phyloP scores from a whole-genome alignment of 2,888 invertebrate species.

The Rotaria macrura region DNA sequence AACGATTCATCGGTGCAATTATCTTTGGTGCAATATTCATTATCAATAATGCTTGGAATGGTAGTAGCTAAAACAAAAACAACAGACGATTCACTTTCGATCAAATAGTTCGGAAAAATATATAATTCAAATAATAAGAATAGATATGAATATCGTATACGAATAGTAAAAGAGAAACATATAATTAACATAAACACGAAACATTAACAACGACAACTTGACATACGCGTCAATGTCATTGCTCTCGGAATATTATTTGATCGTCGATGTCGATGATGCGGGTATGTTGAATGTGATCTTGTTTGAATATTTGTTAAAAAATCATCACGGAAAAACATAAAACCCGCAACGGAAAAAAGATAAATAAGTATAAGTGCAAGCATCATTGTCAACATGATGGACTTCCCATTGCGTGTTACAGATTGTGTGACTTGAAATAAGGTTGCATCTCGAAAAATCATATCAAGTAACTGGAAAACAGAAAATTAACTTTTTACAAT shows the following conservation, averaged over 20 bases:
- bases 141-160: too few relatives aligned
- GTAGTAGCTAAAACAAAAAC: background rate
- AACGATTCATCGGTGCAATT: background rate
- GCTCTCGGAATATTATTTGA: background rate
- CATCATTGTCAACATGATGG: constrained; percentile 90
- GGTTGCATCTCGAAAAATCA: constrained; percentile 96
- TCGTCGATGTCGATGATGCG: background rate
- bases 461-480: constrained; percentile 89
- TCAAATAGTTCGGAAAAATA: too few relatives aligned
- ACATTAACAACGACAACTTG: background rate
- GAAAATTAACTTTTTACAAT: constrained; percentile 70
- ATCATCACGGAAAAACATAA: constrained; percentile 94
- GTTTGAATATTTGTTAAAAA: constrained; percentile 72
- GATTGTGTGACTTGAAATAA: constrained; percentile 93
- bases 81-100: too few relatives aligned
- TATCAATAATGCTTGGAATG: background rate
- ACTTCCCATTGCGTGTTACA: constrained; percentile 93
- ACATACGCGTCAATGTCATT: background rate
- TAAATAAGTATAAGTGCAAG: constrained; percentile 87
- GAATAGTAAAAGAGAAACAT: too few relatives aligned
- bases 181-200: background rate
- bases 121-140: background rate
- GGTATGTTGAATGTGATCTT: constrained; percentile 54
- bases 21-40: background rate
- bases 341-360: constrained; percentile 95